Evolutionary conservation across 1,140 invertebrate species (phyloP).

Genomic region (Battus philenor): DNA sequence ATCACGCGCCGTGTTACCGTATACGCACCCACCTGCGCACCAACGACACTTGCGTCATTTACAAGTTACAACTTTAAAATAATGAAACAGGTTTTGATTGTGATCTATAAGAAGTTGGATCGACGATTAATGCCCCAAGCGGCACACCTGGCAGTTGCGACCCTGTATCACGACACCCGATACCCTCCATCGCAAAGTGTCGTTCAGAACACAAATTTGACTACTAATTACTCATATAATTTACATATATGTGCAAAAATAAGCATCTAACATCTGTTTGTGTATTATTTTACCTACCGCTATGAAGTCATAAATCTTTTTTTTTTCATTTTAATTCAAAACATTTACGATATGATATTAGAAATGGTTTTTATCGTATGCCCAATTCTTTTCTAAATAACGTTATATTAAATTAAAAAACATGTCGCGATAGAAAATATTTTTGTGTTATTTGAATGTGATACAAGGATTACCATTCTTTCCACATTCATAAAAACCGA

Average conservation of each 20-base stretch:
- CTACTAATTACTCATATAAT: conserved; percentile 26
- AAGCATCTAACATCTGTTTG: conserved; percentile 12
- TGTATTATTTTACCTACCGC: conserved; percentile 6
- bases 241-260: conserved; percentile 39
- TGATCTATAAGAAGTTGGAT: conserved; percentile 68
- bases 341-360: too few species aligned
- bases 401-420: conserved; percentile 1
- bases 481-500: conserved; percentile 37
- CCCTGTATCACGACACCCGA: conserved; percentile 60
- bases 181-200: conserved; percentile 37
- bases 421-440: conserved; percentile 9
- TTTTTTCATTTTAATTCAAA: conserved; percentile 8
- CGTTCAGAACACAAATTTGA: conserved; percentile 33
- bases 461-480: conserved; percentile 34
- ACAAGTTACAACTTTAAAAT: conserved; percentile 74
- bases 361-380: too few species aligned
- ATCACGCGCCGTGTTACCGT: conserved; percentile 40
- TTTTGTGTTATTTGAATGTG: conserved; percentile 29
- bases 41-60: conserved; percentile 70
- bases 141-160: conserved; percentile 54
- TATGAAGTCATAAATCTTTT: conserved; percentile 6
- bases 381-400: too few species aligned
- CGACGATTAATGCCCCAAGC: conserved; percentile 61
- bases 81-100: conserved; percentile 72
- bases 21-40: conserved; percentile 43